Conservation (phyloP, 2,113 vertebrate species). For the Apteryx owenii region DNA sequence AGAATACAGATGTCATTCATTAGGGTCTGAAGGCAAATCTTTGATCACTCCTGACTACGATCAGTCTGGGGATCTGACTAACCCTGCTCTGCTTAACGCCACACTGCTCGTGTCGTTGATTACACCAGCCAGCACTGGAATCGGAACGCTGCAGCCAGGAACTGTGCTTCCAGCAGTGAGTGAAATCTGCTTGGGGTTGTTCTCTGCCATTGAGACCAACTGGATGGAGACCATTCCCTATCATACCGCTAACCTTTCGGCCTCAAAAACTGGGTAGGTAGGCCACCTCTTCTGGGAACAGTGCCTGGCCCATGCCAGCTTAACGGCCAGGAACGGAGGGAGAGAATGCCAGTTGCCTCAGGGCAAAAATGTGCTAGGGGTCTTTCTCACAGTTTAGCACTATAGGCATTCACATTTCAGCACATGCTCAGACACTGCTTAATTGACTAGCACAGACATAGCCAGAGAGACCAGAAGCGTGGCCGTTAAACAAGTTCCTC, state of each 20-base stretch:
- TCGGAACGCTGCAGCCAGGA: not conserved
- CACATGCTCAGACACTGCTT: not conserved
- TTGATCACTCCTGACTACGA: accelerated
- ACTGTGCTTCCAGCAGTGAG: not conserved
- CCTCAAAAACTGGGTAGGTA: not conserved
- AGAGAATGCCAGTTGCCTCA: not conserved
- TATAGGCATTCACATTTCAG: not conserved
- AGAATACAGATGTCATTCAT: not conserved
- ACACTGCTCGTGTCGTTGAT: accelerated
- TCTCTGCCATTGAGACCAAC: not conserved
- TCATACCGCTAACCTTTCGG: accelerated
- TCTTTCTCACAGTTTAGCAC: not conserved
- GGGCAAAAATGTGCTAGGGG: not conserved
- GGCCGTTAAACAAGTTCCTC: not conserved
- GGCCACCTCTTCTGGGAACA: not conserved
- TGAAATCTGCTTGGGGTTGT: not conserved
- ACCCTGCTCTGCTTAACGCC: not conserved
- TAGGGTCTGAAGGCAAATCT: not conserved
- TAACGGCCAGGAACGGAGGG: not conserved
- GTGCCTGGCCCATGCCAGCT: not conserved
- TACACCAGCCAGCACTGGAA: not conserved
- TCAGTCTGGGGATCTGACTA: not conserved
- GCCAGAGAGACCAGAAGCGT: not conserved
- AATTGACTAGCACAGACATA: not conserved
- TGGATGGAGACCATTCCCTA: not conserved